Evolutionary conservation across 2,113 vertebrate species (phyloP).

Genomic region (Leucopsar rothschildi): DNA sequence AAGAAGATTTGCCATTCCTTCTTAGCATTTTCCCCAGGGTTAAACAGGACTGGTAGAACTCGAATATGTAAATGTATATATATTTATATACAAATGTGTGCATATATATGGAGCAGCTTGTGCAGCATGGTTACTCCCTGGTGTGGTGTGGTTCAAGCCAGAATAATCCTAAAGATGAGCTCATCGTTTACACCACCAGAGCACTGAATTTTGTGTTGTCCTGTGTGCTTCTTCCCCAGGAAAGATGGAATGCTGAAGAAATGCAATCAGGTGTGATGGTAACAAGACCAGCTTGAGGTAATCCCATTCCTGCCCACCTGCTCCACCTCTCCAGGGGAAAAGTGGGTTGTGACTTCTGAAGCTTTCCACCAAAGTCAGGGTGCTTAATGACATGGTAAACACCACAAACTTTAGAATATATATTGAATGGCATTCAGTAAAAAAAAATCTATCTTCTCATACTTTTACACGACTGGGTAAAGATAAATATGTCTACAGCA

Average conservation of each 20-base stretch:
- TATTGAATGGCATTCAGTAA: not conserved
- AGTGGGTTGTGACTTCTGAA: not conserved
- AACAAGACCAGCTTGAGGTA: not conserved
- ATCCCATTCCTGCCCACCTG: not conserved
- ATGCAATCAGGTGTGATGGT: not conserved
- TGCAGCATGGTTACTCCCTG: not conserved
- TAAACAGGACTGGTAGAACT: not conserved
- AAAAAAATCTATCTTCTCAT: not conserved
- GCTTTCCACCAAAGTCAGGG: not conserved
- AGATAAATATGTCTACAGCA: not conserved
- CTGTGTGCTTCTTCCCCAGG: not conserved
- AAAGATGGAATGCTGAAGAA: not conserved
- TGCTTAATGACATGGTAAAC: not conserved
- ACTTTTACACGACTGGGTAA: not conserved
- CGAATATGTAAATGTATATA: not conserved
- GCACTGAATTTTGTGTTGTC: not conserved
- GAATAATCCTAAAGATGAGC: not conserved
- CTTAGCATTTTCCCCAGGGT: not conserved
- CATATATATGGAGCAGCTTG: not conserved
- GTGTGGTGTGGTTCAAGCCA: not conserved
- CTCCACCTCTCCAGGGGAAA: not conserved
- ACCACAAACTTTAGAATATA: not conserved
- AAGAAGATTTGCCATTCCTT: not conserved
- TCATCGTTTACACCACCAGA: not conserved
- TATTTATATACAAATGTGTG: not conserved